These are phyloP conservation scores for Albula glossodonta DNA, from an alignment of 2,113 vertebrate species.

Conservation along the genomic window DNA sequence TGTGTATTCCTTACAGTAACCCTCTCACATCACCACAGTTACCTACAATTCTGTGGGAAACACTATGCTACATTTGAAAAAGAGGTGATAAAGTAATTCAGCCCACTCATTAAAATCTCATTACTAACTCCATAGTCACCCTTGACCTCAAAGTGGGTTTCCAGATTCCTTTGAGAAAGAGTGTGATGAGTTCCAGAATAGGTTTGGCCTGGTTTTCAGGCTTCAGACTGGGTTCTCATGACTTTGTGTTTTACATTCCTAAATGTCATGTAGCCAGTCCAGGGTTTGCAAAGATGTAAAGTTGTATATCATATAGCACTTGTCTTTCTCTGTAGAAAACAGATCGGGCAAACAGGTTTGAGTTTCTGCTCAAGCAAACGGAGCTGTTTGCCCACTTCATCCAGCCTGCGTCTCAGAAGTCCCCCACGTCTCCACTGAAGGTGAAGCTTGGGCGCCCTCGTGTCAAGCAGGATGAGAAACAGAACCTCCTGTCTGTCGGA, in stretches of 20 bases:
- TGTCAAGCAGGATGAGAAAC: conserved; percentile 83
- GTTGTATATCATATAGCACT: background rate
- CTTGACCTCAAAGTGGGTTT: too few species aligned
- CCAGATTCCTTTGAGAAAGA: too few species aligned
- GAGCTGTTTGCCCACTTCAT: conserved; percentile 90
- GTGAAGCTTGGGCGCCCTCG: conserved; percentile 79
- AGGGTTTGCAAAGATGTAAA: background rate
- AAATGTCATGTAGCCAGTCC: background rate
- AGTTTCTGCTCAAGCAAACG: conserved; percentile 87
- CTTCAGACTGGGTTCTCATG: too few species aligned
- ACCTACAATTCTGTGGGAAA: too few species aligned
- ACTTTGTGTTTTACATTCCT: background rate
- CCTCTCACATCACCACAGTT: too few species aligned
- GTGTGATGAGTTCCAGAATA: too few species aligned
- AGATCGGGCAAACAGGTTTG: conserved; percentile 85
- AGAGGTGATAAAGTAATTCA: too few species aligned
- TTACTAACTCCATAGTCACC: too few species aligned
- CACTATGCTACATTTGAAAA: too few species aligned
- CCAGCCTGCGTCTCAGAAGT: conserved; percentile 85
- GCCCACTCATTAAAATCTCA: too few species aligned
- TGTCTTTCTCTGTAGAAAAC: conserved; percentile 70
- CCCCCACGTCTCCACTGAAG: conserved; percentile 81
- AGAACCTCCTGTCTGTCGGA: conserved; percentile 80
- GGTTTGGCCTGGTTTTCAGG: too few species aligned
- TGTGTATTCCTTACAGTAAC: too few species aligned